phyloP scores from a whole-genome alignment of 2,113 vertebrate genomes.

The Isichthys henryi region DNA sequence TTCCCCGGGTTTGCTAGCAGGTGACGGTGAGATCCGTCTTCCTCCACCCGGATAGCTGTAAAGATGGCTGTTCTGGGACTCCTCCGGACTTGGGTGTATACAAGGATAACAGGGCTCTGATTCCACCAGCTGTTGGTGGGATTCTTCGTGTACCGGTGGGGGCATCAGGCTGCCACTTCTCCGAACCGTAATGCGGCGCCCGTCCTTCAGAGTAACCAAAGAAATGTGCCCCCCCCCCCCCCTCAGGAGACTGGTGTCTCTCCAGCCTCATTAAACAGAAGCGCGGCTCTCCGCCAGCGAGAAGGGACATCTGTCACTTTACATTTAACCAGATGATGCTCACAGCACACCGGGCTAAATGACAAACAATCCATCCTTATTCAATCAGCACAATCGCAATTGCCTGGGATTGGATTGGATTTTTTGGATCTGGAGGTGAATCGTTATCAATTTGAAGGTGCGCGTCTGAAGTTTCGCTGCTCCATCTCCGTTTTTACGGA shows the following conservation, averaged over 20 bases:
- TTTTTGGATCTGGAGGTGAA: conserved; percentile 54
- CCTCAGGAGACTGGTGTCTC: conserved; percentile 40
- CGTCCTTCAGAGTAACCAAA: conserved; percentile 39
- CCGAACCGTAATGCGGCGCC: background rate
- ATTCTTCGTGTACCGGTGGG: background rate
- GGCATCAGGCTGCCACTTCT: background rate
- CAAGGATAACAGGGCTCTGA: background rate
- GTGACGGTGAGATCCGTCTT: background rate
- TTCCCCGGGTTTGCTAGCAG: background rate
- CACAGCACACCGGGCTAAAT: conserved; percentile 47
- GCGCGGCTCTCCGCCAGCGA: conserved; percentile 30
- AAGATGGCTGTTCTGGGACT: background rate
- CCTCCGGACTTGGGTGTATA: background rate
- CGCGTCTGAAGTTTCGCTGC: conserved; percentile 48
- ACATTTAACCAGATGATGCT: conserved; percentile 50
- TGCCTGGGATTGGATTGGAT: conserved; percentile 49
- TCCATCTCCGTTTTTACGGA: conserved; percentile 26
- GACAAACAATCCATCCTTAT: conserved; percentile 64
- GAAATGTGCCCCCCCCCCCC: conserved; percentile 33
- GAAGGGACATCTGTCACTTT: conserved; percentile 55
- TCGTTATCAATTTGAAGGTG: conserved; percentile 52
- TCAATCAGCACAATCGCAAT: conserved; percentile 58
- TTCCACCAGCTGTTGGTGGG: background rate
- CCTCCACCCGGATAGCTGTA: background rate
- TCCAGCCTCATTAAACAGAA: conserved; percentile 39